These are phyloP conservation scores for Kryptolebias ocellatus DNA, from an alignment of 2,797 vertebrate species.

Conservation along the genomic window DNA sequence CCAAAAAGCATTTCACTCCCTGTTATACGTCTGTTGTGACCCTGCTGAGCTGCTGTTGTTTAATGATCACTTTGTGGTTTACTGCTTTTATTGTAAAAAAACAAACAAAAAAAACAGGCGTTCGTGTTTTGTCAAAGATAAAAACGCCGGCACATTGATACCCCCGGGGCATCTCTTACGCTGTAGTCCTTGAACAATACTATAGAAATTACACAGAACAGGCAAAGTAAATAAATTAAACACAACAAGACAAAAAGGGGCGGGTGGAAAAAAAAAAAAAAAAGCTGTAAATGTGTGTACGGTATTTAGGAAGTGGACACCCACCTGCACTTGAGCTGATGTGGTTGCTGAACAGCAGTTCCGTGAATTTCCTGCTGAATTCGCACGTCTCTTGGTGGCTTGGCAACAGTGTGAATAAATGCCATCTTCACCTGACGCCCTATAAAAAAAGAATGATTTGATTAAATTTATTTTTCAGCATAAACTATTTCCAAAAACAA, in stretches of 20 bases:
- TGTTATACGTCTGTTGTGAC: conserved; percentile 40
- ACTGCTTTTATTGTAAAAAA: conserved; percentile 28
- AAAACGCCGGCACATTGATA: background rate
- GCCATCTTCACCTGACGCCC: conserved; percentile 90
- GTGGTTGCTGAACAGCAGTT: conserved; percentile 78
- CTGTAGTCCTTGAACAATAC: background rate
- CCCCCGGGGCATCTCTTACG: background rate
- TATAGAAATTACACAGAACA: background rate
- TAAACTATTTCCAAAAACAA: background rate
- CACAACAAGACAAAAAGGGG: background rate
- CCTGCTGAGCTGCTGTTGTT: conserved; percentile 32
- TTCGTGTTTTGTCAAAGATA: too few species aligned
- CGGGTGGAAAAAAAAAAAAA: background rate
- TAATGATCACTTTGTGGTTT: conserved; percentile 22
- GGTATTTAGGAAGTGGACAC: conserved; percentile 31
- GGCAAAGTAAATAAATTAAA: background rate
- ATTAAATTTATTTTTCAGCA: background rate
- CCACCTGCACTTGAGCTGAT: conserved; percentile 78
- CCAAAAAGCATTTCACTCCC: conserved; percentile 38
- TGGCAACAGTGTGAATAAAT: conserved; percentile 86
- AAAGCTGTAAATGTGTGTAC: background rate
- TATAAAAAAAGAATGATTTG: conserved; percentile 56
- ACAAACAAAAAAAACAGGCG: background rate
- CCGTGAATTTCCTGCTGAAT: conserved; percentile 85
- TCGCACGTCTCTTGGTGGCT: conserved; percentile 84